Conservation (phyloP, 2,113 vertebrate genomes). For the Cryptomyrus ogoouensis region DNA sequence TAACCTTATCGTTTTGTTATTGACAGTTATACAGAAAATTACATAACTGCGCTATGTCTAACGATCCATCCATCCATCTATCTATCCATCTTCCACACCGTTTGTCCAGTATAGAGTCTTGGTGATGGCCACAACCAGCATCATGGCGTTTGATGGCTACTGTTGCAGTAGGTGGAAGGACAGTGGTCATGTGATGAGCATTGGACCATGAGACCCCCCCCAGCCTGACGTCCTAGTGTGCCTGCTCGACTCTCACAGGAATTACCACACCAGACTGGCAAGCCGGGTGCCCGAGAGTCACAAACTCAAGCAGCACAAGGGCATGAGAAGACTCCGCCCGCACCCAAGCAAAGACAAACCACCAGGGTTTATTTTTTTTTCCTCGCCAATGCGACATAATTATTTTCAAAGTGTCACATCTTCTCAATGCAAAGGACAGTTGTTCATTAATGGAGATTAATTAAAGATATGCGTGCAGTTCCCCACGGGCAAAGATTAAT, state of each 20-base stretch:
- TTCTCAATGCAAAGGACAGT: slow-evolving; percentile 12
- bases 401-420: slow-evolving; percentile 22
- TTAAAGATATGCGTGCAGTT: slow-evolving; percentile 16
- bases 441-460: slow-evolving; percentile 25
- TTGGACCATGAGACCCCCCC: not conserved
- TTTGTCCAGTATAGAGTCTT: not conserved
- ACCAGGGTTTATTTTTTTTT: not conserved
- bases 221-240: not conserved
- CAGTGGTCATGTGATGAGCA: slow-evolving; percentile 10
- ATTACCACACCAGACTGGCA: not conserved
- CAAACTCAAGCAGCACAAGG: not conserved
- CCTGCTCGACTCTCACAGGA: not conserved
- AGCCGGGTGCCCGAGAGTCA: not conserved
- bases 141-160: not conserved
- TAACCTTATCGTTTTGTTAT: not conserved
- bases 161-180: not conserved
- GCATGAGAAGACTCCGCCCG: not conserved
- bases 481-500: slow-evolving; percentile 7
- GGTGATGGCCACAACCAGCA: not conserved
- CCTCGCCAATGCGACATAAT: not conserved
- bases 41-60: not conserved
- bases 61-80: not conserved
- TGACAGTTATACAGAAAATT: not conserved
- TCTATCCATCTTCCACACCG: not conserved
- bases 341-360: not conserved